A percentile compares a stretch with the other conserved stretches of the same genome.
Conservation (phyloP, 2,888 invertebrate species). For the Folsomia candida region DNA sequence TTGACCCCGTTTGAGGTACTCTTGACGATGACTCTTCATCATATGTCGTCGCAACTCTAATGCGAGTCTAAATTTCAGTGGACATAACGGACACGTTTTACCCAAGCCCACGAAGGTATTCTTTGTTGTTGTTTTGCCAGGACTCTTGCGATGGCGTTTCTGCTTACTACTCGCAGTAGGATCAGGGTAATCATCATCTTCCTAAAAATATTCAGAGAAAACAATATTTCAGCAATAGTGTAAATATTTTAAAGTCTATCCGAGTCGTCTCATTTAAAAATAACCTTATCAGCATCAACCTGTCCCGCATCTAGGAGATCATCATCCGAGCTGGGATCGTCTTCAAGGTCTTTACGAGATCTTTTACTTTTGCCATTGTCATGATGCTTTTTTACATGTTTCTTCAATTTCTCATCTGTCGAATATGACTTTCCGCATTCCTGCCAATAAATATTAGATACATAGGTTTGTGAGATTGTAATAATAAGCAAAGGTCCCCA, state of each 20-base stretch:
- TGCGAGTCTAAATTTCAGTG: background rate
- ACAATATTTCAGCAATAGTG: background rate
- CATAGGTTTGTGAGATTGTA: too few species aligned
- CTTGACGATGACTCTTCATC: background rate
- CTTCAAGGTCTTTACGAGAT: background rate
- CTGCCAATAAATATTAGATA: too few species aligned
- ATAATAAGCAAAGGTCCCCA: too few species aligned
- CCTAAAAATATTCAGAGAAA: too few species aligned
- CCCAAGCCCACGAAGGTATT: too few species aligned
- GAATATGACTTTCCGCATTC: background rate
- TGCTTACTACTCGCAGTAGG: background rate
- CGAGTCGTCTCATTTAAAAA: too few species aligned
- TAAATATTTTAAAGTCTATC: background rate
- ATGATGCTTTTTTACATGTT: background rate
- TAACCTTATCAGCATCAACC: background rate
- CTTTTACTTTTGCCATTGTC: background rate
- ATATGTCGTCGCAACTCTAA: conserved; percentile 4
- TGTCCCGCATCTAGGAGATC: background rate
- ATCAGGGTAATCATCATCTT: background rate
- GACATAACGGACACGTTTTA: background rate
- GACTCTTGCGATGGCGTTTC: background rate
- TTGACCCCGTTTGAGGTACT: background rate
- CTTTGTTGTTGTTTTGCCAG: too few species aligned
- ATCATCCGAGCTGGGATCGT: background rate
- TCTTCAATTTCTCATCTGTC: background rate